phyloP scores from a whole-genome alignment of 2,113 vertebrate genomes.

The Felis catus region DNA sequence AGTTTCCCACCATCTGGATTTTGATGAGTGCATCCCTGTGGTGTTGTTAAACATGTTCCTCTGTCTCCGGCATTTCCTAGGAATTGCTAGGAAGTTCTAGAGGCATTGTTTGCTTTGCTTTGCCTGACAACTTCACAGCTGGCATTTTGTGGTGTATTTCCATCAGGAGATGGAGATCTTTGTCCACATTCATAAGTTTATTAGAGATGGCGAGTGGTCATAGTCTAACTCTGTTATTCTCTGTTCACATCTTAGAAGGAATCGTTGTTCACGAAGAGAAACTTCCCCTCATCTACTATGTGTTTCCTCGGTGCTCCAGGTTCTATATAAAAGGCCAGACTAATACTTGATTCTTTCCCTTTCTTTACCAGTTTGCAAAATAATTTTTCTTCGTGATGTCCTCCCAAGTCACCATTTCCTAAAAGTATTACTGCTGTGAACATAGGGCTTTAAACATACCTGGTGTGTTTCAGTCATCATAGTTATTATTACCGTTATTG shows the following conservation, averaged over 20 bases:
- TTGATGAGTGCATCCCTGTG: neutral
- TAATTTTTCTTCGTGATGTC: neutral
- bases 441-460: neutral
- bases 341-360: neutral
- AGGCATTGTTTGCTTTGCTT: neutral
- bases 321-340: neutral
- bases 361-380: neutral
- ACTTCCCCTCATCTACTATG: neutral
- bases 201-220: neutral
- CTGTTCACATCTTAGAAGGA: neutral
- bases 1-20: neutral
- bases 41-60: neutral
- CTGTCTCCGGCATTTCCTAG: neutral
- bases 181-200: neutral
- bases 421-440: neutral
- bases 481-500: fast-evolving
- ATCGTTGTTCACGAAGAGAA: neutral
- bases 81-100: neutral
- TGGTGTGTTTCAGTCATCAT: neutral
- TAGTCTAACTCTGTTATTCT: neutral
- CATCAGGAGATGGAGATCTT: neutral
- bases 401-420: neutral
- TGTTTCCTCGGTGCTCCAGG: neutral
- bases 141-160: neutral
- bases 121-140: neutral